Evolutionary conservation across 2,113 vertebrate species (phyloP).

Genomic region (Atherinomorus stipes): DNA sequence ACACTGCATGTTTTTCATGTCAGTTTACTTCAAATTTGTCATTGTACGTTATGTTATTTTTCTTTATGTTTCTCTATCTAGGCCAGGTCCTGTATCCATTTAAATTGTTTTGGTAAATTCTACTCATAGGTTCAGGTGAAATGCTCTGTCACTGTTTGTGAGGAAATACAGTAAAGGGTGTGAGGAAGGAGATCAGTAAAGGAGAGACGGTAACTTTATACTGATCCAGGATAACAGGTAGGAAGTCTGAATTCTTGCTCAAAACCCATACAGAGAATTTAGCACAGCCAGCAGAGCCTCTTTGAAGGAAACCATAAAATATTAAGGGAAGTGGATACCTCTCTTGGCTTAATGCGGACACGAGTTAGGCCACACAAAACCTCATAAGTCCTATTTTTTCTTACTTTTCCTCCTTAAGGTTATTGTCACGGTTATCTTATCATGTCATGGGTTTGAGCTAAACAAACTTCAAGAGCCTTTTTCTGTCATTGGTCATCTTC

Average conservation of each 20-base stretch:
- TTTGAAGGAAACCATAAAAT: conserved; percentile 89
- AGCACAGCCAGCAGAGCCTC: conserved; percentile 81
- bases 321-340: conserved; percentile 84
- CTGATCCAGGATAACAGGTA: conserved; percentile 84
- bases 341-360: conserved; percentile 76
- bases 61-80: not conserved
- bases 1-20: not conserved
- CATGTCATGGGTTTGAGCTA: conserved; percentile 33
- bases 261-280: conserved; percentile 88
- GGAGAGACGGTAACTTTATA: conserved; percentile 85
- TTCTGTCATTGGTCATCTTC: conserved; percentile 1
- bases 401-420: conserved; percentile 28
- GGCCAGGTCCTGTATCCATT: conserved; percentile 9
- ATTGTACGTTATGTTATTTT: not conserved
- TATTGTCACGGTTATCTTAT: conserved; percentile 8
- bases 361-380: conserved; percentile 66
- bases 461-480: not conserved
- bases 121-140: conserved; percentile 34
- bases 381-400: conserved; percentile 51
- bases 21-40: conserved; percentile 6
- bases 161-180: conserved; percentile 76
- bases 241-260: conserved; percentile 87
- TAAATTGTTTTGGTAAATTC: conserved; percentile 27
- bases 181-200: conserved; percentile 44
- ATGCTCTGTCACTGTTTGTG: conserved; percentile 54